Evolutionary conservation across 2,113 vertebrate species (phyloP).

Genomic region (Furnarius figulus): DNA sequence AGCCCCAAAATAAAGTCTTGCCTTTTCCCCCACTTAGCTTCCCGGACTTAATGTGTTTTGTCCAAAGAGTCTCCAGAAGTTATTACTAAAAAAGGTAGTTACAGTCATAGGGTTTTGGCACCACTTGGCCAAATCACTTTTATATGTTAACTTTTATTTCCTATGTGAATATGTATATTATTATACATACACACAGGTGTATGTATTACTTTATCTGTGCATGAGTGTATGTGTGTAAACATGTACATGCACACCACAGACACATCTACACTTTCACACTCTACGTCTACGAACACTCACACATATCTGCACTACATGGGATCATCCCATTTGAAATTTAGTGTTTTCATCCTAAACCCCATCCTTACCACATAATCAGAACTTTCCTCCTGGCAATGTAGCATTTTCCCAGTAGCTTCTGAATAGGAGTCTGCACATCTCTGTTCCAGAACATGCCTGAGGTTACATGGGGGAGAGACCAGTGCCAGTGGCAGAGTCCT

Average conservation of each 20-base stretch:
- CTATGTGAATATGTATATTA: background rate
- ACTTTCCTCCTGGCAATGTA: background rate
- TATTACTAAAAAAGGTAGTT: background rate
- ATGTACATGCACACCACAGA: background rate
- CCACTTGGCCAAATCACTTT: background rate
- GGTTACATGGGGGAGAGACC: background rate
- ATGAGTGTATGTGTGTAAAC: background rate
- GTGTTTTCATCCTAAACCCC: background rate
- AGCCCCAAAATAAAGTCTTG: background rate
- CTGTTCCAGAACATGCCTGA: fast-evolving
- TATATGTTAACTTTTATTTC: background rate
- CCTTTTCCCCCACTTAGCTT: background rate
- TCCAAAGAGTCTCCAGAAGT: background rate
- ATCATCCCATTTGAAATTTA: background rate
- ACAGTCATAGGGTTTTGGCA: background rate
- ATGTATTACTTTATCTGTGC: background rate
- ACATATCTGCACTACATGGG: background rate
- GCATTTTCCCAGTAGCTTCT: background rate
- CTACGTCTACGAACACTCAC: fast-evolving
- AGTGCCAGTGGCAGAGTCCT: background rate
- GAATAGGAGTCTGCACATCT: fast-evolving
- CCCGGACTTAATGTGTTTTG: background rate
- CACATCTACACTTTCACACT: fast-evolving
- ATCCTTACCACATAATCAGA: background rate
- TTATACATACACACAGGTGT: too few relatives aligned